Evolutionary conservation across 2,797 vertebrate genomes (phyloP).

Genomic region (Prionace glauca): DNA sequence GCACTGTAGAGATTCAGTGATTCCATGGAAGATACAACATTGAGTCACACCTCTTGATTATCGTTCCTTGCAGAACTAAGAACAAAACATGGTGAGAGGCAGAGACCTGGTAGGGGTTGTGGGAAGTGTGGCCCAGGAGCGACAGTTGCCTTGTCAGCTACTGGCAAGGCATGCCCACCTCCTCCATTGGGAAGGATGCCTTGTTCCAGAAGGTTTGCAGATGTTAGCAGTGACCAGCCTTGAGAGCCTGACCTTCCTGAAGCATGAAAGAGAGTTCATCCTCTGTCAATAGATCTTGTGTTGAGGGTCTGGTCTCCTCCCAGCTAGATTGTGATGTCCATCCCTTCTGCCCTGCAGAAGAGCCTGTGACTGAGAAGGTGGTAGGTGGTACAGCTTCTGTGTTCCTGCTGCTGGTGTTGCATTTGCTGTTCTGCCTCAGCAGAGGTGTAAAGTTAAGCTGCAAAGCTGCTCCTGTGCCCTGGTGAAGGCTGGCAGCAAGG

Average conservation of each 20-base stretch:
- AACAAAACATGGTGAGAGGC: not conserved
- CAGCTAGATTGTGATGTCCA: not conserved
- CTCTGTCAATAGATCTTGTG: not conserved
- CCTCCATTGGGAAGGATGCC: not conserved
- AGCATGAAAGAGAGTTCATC: not conserved
- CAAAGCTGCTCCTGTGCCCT: not conserved
- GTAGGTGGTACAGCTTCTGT: not conserved
- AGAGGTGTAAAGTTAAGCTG: not conserved
- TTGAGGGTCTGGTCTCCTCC: not conserved
- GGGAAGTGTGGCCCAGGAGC: no score
- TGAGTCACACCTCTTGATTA: not conserved
- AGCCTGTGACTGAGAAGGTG: not conserved
- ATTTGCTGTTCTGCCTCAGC: not conserved
- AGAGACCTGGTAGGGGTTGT: not conserved
- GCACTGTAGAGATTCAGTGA: no score
- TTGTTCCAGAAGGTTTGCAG: not conserved
- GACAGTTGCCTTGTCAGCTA: not conserved
- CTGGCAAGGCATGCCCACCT: not conserved
- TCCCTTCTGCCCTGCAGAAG: not conserved
- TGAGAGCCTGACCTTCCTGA: no score
- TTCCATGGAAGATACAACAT: not conserved
- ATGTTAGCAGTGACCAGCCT: not conserved
- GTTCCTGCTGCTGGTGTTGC: not conserved
- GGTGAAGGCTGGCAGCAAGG: not conserved
- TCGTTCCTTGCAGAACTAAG: not conserved